Percentiles rank a stretch among this genome's conserved stretches.
These are phyloP conservation scores for Bicyclus anynana DNA, from an alignment of 1,140 invertebrate genomes.

Conservation along the genomic window DNA sequence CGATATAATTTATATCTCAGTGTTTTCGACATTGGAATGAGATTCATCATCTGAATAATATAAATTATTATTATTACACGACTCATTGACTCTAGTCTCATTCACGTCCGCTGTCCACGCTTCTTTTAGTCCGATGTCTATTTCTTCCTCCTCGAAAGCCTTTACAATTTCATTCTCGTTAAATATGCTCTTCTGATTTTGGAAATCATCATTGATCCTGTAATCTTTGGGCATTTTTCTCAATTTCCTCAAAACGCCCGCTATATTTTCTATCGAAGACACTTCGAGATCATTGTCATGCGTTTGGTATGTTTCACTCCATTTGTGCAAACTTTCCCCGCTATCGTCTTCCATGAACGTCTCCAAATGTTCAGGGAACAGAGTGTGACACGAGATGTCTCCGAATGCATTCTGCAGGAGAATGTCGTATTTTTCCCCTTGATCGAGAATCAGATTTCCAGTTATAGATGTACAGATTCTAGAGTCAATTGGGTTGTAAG, in stretches of 20 bases:
- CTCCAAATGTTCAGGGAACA: slow-evolving; percentile 53
- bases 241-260: slow-evolving; percentile 43
- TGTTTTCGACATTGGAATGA: no score
- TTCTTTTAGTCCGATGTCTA: slow-evolving; percentile 50
- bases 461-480: slow-evolving; percentile 43
- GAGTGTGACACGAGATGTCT: slow-evolving; percentile 51
- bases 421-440: slow-evolving; percentile 44
- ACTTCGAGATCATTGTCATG: slow-evolving; percentile 45
- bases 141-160: slow-evolving; percentile 47
- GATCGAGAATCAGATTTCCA: slow-evolving; percentile 40
- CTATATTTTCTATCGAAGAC: slow-evolving; percentile 40
- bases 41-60: slow-evolving; percentile 36
- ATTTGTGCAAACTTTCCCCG: slow-evolving; percentile 43
- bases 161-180: slow-evolving; percentile 46
- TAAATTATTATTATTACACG: slow-evolving; percentile 35
- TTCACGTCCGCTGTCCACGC: slow-evolving; percentile 37
- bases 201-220: slow-evolving; percentile 25
- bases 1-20: no score
- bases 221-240: slow-evolving; percentile 44
- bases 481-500: slow-evolving; percentile 46
- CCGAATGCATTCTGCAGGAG: slow-evolving; percentile 62
- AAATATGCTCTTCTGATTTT: slow-evolving; percentile 27
- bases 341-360: slow-evolving; percentile 48
- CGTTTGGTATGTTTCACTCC: slow-evolving; percentile 38
- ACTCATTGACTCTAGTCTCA: slow-evolving; percentile 25